phyloP scores from a whole-genome alignment of 2,888 invertebrate genomes.

The Acrobasis suavella region DNA sequence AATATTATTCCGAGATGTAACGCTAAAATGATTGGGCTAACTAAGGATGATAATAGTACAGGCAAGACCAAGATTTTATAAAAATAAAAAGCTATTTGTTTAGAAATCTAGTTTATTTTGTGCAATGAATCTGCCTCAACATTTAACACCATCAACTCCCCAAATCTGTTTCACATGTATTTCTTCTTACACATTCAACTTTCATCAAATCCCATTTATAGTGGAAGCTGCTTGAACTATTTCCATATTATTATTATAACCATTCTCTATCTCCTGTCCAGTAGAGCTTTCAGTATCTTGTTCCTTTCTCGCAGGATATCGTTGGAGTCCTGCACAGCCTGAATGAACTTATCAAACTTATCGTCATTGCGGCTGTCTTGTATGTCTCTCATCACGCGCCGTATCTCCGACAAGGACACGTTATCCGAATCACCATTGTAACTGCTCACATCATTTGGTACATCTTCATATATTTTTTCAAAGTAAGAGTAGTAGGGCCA shows the following conservation, averaged over 20 bases:
- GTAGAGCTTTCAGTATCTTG: constrained; percentile 61
- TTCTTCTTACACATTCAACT: too few species aligned
- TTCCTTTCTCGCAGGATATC: constrained; percentile 69
- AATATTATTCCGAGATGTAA: too few species aligned
- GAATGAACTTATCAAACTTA: constrained; percentile 62
- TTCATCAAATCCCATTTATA: too few species aligned
- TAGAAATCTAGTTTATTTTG: too few species aligned
- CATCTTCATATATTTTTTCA: constrained; percentile 64
- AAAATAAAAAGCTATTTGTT: too few species aligned
- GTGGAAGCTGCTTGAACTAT: too few species aligned
- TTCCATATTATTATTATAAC: not conserved
- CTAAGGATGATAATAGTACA: too few species aligned
- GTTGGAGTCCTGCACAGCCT: constrained; percentile 66
- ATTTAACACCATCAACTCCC: too few species aligned
- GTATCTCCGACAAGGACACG: constrained; percentile 51
- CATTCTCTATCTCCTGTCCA: constrained; percentile 46
- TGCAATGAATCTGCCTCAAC: too few species aligned
- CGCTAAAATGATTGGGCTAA: too few species aligned
- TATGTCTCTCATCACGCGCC: constrained; percentile 48
- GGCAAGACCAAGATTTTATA: too few species aligned
- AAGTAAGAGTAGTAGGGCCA: constrained; percentile 73
- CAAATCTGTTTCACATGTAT: too few species aligned
- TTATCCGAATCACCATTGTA: constrained; percentile 42
- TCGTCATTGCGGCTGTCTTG: constrained; percentile 49
- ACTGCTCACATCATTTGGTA: constrained; percentile 24